phyloP scores from a whole-genome alignment of 1,140 invertebrate species.

The Heliothis virescens region DNA sequence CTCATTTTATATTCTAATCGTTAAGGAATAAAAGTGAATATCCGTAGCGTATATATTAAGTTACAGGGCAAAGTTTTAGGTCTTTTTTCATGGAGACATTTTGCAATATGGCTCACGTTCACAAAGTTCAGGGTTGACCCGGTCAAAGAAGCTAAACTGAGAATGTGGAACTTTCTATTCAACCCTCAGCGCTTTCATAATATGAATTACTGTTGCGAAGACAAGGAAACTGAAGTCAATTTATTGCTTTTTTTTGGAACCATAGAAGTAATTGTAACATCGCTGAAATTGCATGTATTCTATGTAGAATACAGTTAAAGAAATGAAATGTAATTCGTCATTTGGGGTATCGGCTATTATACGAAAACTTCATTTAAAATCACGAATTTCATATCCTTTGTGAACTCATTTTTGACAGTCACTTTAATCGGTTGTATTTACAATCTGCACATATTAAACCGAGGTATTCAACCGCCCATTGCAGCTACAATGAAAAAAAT shows the following conservation, averaged over 20 bases:
- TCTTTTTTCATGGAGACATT: constrained; percentile 70
- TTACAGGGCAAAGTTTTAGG: constrained; percentile 69
- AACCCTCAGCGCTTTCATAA: constrained; percentile 55
- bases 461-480: too few relatives aligned
- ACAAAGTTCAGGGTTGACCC: constrained; percentile 62
- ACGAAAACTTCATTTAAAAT: too few relatives aligned
- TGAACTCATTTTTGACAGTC: too few relatives aligned
- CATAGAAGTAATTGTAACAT: constrained; percentile 28
- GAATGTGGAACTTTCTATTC: constrained; percentile 60
- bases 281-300: too few relatives aligned
- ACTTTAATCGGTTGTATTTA: too few relatives aligned
- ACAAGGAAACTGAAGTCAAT: too few relatives aligned
- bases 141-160: constrained; percentile 56
- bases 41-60: constrained; percentile 65
- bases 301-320: too few relatives aligned
- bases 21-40: constrained; percentile 55
- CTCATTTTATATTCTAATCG: constrained; percentile 50
- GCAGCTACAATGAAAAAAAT: too few relatives aligned
- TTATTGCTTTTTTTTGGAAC: constrained; percentile 42
- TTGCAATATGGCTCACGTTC: constrained; percentile 66
- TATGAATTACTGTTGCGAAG: constrained; percentile 54
- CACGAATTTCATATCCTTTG: too few relatives aligned
- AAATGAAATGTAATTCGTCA: too few relatives aligned
- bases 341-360: too few relatives aligned
- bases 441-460: too few relatives aligned